Base-by-base conservation (phyloP, 2,113 vertebrate species). In the Oceanodroma tethys region DNA sequence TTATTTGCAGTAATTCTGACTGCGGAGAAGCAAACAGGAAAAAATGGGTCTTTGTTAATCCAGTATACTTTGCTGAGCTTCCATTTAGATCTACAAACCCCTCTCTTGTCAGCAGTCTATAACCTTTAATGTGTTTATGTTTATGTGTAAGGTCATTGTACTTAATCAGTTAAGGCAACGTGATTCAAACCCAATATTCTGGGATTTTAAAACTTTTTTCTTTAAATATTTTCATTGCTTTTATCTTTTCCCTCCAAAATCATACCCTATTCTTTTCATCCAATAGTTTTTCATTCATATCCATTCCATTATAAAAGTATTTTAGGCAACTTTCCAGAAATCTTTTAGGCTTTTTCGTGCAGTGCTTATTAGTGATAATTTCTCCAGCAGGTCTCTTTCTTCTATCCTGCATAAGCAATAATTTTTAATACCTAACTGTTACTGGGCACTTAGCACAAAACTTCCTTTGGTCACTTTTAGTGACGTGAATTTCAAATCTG, bases 181-280 rank as follows among this genome's bases (percentile, higher is more conserved):
- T 9, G 19, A 42, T 53, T 75, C 22, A 42, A 58, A 48, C 11
- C 1, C 1, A 32, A 1, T 34, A 19, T 67, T 74, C 56, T 47
- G 11, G 4, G 7, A 34, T 76, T 82, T 82, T 7, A 60, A 71
- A 74, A 25, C 10, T 17, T 45, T 63, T 81, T 81, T 47, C 14
- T 71, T 47, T 60, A n/a, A n/a, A 29, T 73, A 27, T 60, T 65
- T 4, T 82, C 13, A 27, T 32, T 27, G 3, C 10, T 86, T 38
- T 67, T 70, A 79, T 52, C 6, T 32, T 29, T 5, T 1, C 2
- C 4, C 2, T 13, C 12, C 0, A 2, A 40, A 43, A 68, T 53
- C 10, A 16, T 14, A 16, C 15, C 6, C 3, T 16, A 0, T 65
- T 45, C 9, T 81, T 90, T 81, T 60, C 30, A 74, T 50, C 10